Base-by-base conservation (phyloP, 2,113 vertebrate genomes). In the Pithys albifrons region DNA sequence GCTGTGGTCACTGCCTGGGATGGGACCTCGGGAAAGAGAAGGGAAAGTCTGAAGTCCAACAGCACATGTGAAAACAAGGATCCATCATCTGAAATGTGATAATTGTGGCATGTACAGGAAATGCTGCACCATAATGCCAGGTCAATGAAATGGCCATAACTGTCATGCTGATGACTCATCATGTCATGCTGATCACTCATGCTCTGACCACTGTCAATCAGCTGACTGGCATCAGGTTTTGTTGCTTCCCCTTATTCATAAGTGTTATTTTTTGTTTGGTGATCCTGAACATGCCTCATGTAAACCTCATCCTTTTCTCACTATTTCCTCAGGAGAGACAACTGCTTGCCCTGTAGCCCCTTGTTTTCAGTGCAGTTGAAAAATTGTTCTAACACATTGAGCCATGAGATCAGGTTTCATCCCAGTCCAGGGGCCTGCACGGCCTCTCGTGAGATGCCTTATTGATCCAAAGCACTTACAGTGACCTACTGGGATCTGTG, bases 391-490 rank as follows among this genome's bases (percentile, higher is more conserved):
- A 93, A 94, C 93, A 96, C 93, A 94, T 35, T 72, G 92, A 92
- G 96, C 89, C 37, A 29, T 0, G 2, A 18, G 93, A 49, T 97
- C 87, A 49, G 87, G 78, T 97, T 97, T 97, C 97, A 25, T 24
- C 73, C 51, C 80, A 20, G 58, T 79, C 62, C 13, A 4, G 89
- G 85, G 96, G 84, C 87, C 79, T 57, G 59, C 86, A 22, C 2
- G 2, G 85, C 66, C 82, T 94, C 92, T 92, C 2, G 2, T 86
- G 96, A 95, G 93, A 93, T 94, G 82, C 77, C 79, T 96, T 94
- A 97, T 96, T 96, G 96, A 97, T 97, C 89, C 87, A 85, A 74
- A 94, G 94, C 95, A 80, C 87, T 97, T 82, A 84, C 73, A 91
- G 91, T 92, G 95, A 96, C 96, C 96, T 87, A 2, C 88, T 72